Conservation (phyloP, 2,888 invertebrate species). For the Caenorhabditis sulstoni region DNA sequence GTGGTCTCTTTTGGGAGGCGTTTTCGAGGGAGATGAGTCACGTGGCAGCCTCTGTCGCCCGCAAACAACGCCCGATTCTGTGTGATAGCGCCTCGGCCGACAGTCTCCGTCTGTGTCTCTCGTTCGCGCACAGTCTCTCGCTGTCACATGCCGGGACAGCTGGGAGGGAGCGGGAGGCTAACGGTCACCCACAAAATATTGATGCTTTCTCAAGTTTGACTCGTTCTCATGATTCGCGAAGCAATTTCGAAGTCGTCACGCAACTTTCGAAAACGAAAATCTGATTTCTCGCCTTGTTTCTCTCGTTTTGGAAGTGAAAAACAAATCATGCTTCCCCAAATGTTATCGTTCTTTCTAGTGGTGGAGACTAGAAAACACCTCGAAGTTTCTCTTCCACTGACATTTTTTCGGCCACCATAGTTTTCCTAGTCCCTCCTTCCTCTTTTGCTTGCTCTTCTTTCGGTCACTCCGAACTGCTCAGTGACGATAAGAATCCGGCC, state of each 20-base stretch:
- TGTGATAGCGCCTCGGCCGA: conserved; percentile 1
- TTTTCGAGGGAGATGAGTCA: not conserved
- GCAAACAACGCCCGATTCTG: conserved; percentile 22
- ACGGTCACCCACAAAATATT: conserved; percentile 24
- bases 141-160: conserved; percentile 23
- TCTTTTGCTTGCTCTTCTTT: too few species aligned
- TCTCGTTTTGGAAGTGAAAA: not conserved
- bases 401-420: too few species aligned
- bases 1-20: too few species aligned
- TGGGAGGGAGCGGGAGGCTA: conserved; percentile 11
- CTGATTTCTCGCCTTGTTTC: too few species aligned
- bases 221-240: not conserved
- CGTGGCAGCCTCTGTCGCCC: conserved; percentile 6
- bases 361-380: too few species aligned
- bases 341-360: not conserved
- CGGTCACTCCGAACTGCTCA: not conserved
- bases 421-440: not conserved
- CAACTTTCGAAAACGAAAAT: not conserved
- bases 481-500: conserved; percentile 8
- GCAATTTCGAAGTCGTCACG: not conserved
- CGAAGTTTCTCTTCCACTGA: too few species aligned
- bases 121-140: not conserved
- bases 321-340: not conserved
- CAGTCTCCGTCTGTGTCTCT: conserved; percentile 18
- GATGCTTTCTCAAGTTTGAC: not conserved